Evolutionary conservation across 2,888 invertebrate genomes (phyloP), one percentile per base, ranked within the genome.

Genomic region (Acholoe squamosa): DNA sequence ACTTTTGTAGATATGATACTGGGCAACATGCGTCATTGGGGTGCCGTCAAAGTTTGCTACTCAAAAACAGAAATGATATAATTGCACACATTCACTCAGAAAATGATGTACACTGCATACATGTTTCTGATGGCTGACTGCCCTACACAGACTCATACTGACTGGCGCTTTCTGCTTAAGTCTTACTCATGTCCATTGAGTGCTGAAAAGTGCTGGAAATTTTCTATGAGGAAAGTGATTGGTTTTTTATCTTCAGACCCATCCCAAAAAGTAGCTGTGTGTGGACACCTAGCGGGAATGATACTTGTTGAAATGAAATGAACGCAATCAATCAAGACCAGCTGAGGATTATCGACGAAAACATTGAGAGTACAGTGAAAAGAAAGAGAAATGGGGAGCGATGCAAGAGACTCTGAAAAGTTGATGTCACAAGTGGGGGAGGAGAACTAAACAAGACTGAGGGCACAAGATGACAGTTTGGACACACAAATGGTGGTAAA

Each of bases 61-160:
- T 28, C 71, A 71, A 71, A 71, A 28, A 71, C 71, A 28, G 28
- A 71, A 71, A 71, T 71, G 5, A 71, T 71, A 28, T 28, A 71
- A 71, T 71, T 22, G 71, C 71, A 71, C 71, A 71, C 71, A 71
- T 71, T 71, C 71, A 71, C 71, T 71, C 71, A 19, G 61, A 61
- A n/a, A 71, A 71, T 71, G 71, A 25, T 71, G 25, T n/a, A 28
- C 28, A 71, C 71, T 25, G 71, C 71, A 25, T 25, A 71, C 61
- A 61, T 61, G 19, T 71, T n/a, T n/a, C n/a, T n/a, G 25, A 0
- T 25, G 71, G 28, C 22, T n/a, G 71, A 16, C 71, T 25, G 5
- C 25, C 61, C 71, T 28, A 71, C 71, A 16, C 28, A n/a, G 71
- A 61, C 19, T 7, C 61, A n/a, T 22, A 3, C 61, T 61, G 61